Evolutionary conservation across 2,888 invertebrate genomes (phyloP), one percentile per base, ranked within the genome.

Genomic region (Protodeltote pygarga): DNA sequence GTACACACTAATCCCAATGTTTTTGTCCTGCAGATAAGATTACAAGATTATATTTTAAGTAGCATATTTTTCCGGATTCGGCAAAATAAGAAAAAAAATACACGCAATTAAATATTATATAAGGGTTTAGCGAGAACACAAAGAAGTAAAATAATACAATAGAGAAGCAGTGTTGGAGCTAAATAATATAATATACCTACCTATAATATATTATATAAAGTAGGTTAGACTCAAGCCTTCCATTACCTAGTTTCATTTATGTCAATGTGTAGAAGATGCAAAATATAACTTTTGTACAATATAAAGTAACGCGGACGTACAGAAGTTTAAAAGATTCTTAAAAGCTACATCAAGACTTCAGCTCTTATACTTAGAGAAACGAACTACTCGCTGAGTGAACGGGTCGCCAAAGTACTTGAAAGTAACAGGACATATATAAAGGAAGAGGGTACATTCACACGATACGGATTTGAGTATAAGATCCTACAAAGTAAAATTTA

Each of bases 11-110:
- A 54, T 66, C 46, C 42, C 59, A 47, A 71, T 71, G 70, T 71
- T 75, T n/a, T 75, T 71, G 54, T 62, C 41, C 69, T 57, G 42
- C 42, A 63, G 65, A 71, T 74, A 65, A 71, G 64, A 74, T 75
- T 55, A 65, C 41, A 58, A 62, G 53, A 63, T 62, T 52, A 64
- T 57, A 61, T 68, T 65, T 60, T 63, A 64, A 62, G 55, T 45
- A 64, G 37, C 49, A 53, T 59, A 42, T 41, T 39, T 23, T 39
- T 33, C 10, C 28, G 16, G 4, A 21, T 51, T 58, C 20, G 6
- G 16, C 3, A 4, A 29, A 27, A 42, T n/a, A 38, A 58, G 15
- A 42, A 39, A 40, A 39, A 42, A 42, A 39, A 40, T 35, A 42
- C 17, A 50, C 11, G 16, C 14, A 35, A 28, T 23, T 14, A 10